Base-by-base conservation (phyloP, 1,140 invertebrate species). In the Pseudobourletiella spinata region DNA sequence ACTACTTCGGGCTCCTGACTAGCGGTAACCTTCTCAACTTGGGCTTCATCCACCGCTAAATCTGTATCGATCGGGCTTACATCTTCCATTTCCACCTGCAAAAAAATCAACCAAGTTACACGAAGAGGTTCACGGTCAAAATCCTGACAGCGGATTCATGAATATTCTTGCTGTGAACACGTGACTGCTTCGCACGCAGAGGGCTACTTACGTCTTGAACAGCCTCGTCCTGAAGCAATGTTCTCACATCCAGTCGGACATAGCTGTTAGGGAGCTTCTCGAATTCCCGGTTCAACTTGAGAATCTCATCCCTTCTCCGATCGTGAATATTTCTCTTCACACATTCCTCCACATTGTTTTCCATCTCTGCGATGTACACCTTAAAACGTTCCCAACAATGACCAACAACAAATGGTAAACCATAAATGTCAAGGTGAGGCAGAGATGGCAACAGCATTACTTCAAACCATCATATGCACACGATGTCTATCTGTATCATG, bases 331-430 rank as follows among this genome's bases (percentile, higher is more conserved):
- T 96, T 50, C 87, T 78, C 73, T 87, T 87, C 35, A 81, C 77
- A 74, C 92, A 95, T 0, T 82, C 78, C 66, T 83, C 78, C 18
- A 84, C 70, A 75, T 91, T 89, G 73, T 86, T 83, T 68, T 91
- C 86, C 80, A 95, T 82, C 73, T 95, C 90, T 70, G 86, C 87
- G 46, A 93, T 81, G 72, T 91, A 94, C 0, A 90, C 88, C 89
- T 92, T 72, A 39, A n/a, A n/a, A n/a, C n/a, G n/a, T n/a, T n/a
- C n/a, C n/a, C n/a, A n/a, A n/a, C n/a, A n/a, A n/a, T n/a, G n/a
- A n/a, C 76, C 73, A 62, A 63, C 54, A 63, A 50, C 14, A 50
- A 50, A 22, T 14, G 22, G 11, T 14, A 50, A 16, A 14, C 22
- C 22, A 11, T 14, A 11, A 50, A 50, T 22, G 11, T 16, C 48